Evolutionary conservation across 2,797 vertebrate genomes (phyloP).

Genomic region (Trachurus trachurus): DNA sequence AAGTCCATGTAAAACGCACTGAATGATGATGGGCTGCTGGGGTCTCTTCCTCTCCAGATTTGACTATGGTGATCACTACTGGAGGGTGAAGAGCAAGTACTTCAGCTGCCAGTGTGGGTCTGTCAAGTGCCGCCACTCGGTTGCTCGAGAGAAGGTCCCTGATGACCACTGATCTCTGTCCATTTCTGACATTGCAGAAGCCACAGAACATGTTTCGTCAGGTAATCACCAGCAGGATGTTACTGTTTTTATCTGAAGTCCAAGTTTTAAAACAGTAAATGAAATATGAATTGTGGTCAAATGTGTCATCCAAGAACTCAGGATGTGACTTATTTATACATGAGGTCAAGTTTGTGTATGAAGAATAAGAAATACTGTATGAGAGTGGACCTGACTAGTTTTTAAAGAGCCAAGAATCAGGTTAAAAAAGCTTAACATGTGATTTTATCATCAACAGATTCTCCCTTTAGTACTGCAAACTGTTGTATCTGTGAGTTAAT

Average conservation of each 20-base stretch:
- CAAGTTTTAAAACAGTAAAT: constrained; percentile 2
- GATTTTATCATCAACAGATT: constrained; percentile 22
- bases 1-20: too few relatives aligned
- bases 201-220: not conserved
- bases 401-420: constrained; percentile 9
- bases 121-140: constrained; percentile 91
- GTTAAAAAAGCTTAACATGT: constrained; percentile 3
- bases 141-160: constrained; percentile 70
- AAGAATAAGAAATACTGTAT: constrained; percentile 14
- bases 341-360: constrained; percentile 3
- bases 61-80: constrained; percentile 97
- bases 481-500: constrained; percentile 28
- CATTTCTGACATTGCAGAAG: not conserved
- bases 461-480: constrained; percentile 18
- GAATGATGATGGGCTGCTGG: not conserved
- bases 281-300: not conserved
- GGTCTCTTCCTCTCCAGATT: constrained; percentile 85
- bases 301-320: not conserved
- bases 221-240: not conserved
- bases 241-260: constrained; percentile 1
- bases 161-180: constrained; percentile 54
- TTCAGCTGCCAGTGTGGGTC: constrained; percentile 94
- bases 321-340: constrained; percentile 34
- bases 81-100: constrained; percentile 96
- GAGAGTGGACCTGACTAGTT: not conserved